Evolutionary conservation across 2,888 invertebrate genomes (phyloP).

Genomic region (Eristalis tenax): DNA sequence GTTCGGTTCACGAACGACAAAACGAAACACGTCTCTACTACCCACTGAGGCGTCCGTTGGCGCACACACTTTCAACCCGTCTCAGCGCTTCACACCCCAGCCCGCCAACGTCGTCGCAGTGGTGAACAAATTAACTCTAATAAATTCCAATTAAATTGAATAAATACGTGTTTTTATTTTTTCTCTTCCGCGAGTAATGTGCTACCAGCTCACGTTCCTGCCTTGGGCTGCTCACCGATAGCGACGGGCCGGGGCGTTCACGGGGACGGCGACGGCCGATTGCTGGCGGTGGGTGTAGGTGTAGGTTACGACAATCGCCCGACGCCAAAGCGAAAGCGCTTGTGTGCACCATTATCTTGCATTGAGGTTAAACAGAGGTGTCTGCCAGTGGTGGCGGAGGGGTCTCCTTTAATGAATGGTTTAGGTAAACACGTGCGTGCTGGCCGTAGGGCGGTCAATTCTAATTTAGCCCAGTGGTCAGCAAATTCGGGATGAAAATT

Average conservation of each 20-base stretch:
- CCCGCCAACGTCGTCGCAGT: neutral
- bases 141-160: constrained; percentile 50
- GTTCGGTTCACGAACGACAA: neutral
- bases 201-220: constrained; percentile 45
- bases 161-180: constrained; percentile 4
- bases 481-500: neutral
- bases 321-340: neutral
- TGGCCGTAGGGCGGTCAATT: neutral
- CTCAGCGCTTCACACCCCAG: neutral
- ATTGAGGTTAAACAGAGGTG: neutral
- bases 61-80: neutral
- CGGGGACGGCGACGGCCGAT: neutral
- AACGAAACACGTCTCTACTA: no score
- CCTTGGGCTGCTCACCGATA: neutral
- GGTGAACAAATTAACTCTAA: constrained; percentile 30
- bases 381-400: neutral
- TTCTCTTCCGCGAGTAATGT: constrained; percentile 2
- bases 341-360: constrained; percentile 32
- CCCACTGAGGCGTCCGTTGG: neutral
- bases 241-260: neutral
- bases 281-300: constrained; percentile 45
- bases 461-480: neutral
- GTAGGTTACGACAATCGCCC: constrained; percentile 31
- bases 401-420: no score
- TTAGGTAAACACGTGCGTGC: neutral